These are phyloP conservation scores for Enteromius mattozi DNA, from an alignment of 2,797 vertebrate species.

Conservation along the genomic window DNA sequence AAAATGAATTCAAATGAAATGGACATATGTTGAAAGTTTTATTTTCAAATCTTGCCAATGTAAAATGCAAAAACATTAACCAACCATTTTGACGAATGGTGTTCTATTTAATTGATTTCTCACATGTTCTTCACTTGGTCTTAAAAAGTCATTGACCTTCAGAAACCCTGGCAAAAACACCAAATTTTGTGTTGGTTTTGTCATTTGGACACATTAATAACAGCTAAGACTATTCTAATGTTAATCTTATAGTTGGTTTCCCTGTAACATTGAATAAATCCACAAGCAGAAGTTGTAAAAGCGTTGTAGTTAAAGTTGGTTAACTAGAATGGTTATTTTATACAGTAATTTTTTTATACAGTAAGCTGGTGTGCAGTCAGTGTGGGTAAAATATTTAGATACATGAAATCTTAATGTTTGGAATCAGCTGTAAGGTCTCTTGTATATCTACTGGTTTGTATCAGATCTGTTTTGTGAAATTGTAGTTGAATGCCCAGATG, in stretches of 20 bases:
- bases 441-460: not conserved
- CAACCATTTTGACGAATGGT: not conserved
- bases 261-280: not conserved
- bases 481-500: not conserved
- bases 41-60: not conserved
- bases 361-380: not conserved
- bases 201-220: not conserved
- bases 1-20: not conserved
- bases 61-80: not conserved
- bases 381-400: not conserved
- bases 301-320: not conserved
- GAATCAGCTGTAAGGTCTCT: not conserved
- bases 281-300: not conserved
- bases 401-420: not conserved
- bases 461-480: not conserved
- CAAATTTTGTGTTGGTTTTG: not conserved
- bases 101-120: not conserved
- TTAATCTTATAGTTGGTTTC: not conserved
- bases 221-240: not conserved
- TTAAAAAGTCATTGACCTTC: not conserved
- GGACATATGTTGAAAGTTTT: no score
- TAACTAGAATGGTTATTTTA: not conserved
- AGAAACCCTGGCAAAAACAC: not conserved
- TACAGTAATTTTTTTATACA: not conserved
- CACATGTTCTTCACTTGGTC: not conserved